phyloP scores from a whole-genome alignment of 2,113 vertebrate species.

The Sander vitreus region DNA sequence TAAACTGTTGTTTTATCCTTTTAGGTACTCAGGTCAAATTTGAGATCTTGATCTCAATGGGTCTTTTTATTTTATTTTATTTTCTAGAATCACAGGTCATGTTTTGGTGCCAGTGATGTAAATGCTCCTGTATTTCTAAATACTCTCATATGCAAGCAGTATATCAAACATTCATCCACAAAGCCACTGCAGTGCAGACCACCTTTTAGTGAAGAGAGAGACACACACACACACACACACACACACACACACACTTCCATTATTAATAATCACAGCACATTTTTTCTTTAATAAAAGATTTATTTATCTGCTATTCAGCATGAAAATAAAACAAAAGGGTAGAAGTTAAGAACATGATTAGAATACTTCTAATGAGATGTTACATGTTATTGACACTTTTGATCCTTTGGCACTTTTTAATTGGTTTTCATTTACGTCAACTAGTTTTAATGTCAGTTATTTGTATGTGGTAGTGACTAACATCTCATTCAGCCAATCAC shows the following conservation, averaged over 20 bases:
- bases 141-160: no score
- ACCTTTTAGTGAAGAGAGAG: no score
- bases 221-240: no score
- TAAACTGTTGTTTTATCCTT: no score
- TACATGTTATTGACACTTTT: background rate
- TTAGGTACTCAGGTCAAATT: no score
- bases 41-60: no score
- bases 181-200: no score
- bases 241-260: background rate
- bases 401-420: background rate
- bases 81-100: no score
- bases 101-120: no score
- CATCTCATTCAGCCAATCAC: background rate
- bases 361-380: background rate
- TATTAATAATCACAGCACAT: background rate
- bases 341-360: background rate
- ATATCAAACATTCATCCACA: no score
- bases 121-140: no score
- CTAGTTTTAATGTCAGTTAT: background rate
- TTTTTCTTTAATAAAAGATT: conserved; percentile 8
- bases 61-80: no score
- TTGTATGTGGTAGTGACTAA: background rate
- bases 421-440: background rate
- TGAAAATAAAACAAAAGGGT: background rate
- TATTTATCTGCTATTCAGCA: background rate